Base-by-base conservation (phyloP, 2,888 invertebrate species). In the Thalpophila matura region DNA sequence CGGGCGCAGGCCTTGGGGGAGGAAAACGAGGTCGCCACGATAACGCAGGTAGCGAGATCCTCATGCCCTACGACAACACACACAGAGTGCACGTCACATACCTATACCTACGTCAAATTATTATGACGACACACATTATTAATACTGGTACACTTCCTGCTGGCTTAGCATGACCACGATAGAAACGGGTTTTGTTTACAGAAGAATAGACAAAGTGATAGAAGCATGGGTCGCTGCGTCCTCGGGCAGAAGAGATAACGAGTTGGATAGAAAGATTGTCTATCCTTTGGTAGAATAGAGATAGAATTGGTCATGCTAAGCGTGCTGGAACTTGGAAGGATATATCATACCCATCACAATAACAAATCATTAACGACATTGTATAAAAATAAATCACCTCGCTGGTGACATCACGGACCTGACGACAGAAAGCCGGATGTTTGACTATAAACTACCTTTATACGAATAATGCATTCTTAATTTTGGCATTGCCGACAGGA, bases 341-440 rank as follows among this genome's bases (percentile, higher is more conserved):
- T 62, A 51, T 67, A 14, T 56, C 49, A 57, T 31, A 46, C 16
- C 40, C 43, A 46, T 53, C 35, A 74, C 50, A 59, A 76, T 69
- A 65, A 65, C 63, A 77, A 68, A 54, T 43, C 42, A 72, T 55
- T 42, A 51, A 61, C 60, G 57, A 69, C 50, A 60, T 43, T 61
- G 47, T 69, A 60, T 66, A 66, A 73, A 73, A 79, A 68, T 73
- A 77, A 74, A 80, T 70, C 63, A 68, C 62, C 47, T 68, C 42
- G 35, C 67, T 55, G 74, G 61, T 84, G 82, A 83, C 79, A 70
- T 79, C 79, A 75, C 61, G 62, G 54, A 81, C 81, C 80, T 84
- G 81, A 82, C 78, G 79, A 79, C 80, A 76, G 81, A 88, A 89
- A 92, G 89, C 93, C 93, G 94, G 94, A 94, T 93, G 92, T 94